Evolutionary conservation across 1,140 invertebrate species (phyloP).

Genomic region (Leguminivora glycinivorella): DNA sequence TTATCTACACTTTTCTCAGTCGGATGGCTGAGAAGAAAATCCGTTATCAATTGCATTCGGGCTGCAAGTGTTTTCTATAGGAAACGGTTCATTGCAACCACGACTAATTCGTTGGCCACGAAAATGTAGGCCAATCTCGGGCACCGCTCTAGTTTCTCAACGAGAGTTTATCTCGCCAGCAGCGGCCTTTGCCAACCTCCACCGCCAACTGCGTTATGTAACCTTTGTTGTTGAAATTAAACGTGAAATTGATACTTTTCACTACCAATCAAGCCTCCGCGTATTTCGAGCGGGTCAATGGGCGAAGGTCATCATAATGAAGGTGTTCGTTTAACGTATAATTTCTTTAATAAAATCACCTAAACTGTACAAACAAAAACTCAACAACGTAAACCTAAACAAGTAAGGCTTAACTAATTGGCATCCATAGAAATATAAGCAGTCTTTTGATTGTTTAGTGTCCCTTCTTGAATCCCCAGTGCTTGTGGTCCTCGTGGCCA

Average conservation of each 20-base stretch:
- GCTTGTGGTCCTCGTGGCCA: constrained; percentile 77
- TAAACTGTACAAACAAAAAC: constrained; percentile 48
- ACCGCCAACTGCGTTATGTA: constrained; percentile 67
- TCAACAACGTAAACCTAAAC: constrained; percentile 54
- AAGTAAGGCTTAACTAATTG: constrained; percentile 46
- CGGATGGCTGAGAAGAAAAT: constrained; percentile 46
- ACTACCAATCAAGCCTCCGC: constrained; percentile 31
- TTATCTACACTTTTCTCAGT: constrained; percentile 30
- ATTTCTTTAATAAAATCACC: constrained; percentile 23
- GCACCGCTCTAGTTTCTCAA: constrained; percentile 68
- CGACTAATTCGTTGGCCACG: constrained; percentile 57
- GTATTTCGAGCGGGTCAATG: not conserved
- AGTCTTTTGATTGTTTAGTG: constrained; percentile 67
- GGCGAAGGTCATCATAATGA: constrained; percentile 8
- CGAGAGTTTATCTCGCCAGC: constrained; percentile 60
- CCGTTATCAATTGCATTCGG: constrained; percentile 55
- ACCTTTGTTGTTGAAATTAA: constrained; percentile 63
- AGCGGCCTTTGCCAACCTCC: constrained; percentile 61
- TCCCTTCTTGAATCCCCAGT: constrained; percentile 78
- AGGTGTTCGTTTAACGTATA: constrained; percentile 7
- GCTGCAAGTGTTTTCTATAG: constrained; percentile 61
- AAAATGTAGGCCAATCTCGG: constrained; percentile 67
- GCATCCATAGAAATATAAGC: constrained; percentile 36
- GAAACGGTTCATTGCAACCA: constrained; percentile 64
- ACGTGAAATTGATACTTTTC: constrained; percentile 60